phyloP scores from a whole-genome alignment of 2,888 invertebrate species.

The Plebejus argus region DNA sequence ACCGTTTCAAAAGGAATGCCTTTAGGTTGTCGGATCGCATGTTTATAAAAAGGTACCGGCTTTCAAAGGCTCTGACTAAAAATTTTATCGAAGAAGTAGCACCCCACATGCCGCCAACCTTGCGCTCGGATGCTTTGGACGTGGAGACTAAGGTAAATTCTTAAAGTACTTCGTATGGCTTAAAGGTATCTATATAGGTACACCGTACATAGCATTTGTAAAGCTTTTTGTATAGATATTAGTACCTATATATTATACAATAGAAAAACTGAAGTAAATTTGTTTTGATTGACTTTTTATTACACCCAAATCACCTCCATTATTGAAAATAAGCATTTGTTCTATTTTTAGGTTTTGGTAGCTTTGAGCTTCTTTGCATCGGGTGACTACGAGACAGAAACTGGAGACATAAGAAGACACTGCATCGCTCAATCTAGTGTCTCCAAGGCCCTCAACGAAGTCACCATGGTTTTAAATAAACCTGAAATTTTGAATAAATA shows the following conservation, averaged over 20 bases:
- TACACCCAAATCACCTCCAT: neutral
- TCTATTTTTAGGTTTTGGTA: neutral
- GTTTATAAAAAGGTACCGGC: neutral
- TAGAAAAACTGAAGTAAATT: neutral
- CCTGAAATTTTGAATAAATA: neutral
- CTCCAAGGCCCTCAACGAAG: neutral
- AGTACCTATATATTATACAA: neutral
- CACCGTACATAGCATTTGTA: neutral
- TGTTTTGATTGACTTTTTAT: neutral
- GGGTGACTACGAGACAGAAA: neutral
- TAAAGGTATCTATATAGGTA: too few relatives aligned
- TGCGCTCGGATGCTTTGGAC: neutral
- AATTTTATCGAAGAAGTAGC: neutral
- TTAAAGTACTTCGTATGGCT: neutral
- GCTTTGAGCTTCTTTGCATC: neutral
- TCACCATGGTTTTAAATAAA: neutral
- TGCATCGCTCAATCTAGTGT: slow-evolving; percentile 1
- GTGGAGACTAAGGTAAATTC: neutral
- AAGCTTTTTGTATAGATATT: neutral
- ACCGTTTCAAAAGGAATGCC: neutral
- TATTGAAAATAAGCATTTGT: neutral
- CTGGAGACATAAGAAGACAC: slow-evolving; percentile 1
- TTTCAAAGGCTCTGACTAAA: neutral
- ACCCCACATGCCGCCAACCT: slow-evolving; percentile 2
- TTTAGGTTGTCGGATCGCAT: neutral